Base-by-base conservation (phyloP, 2,888 invertebrate species). In the Teleiodes luculella region DNA sequence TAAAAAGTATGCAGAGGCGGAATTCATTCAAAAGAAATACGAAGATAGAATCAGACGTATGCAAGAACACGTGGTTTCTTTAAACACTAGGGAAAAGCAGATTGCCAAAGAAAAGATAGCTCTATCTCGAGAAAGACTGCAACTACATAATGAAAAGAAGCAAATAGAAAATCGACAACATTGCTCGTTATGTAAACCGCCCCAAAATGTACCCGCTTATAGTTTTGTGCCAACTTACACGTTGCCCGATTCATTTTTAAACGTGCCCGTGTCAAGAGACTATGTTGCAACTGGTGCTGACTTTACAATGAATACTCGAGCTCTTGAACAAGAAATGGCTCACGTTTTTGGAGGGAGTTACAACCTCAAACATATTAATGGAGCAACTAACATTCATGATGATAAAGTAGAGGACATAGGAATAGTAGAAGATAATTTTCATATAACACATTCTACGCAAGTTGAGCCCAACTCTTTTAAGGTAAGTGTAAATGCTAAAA, bases 81-180 rank as follows among this genome's bases (percentile, higher is more conserved):
- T 93, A 14, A 88, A 91, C 16, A 69, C 76, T 10, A 84, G 92
- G 63, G 92, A 93, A 59, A 92, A 92, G 63, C 91, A 91, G 61
- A 85, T 93, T 35, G 91, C 92, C 0, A 91, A 86, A 70, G 92
- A 93, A 63, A 92, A 93, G 71, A 89, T 92, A 0, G 78, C 85
- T 2, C 65, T 92, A 8, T 92, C 92, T 0, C 90, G 91, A 62
- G 92, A 93, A 68, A 81, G 92, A 61, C 64, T 92, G 52, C 81
- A 80, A 54, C 71, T 92, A 24, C 92, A 92, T 58, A 91, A 90
- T 45, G 86, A 91, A 54, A 80, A 84, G 55, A 91, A 88, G 63
- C 84, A 90, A 63, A 80, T 90, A 31, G 88, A 88, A 49, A 70
- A 70, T 49, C 74, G 72, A 60, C 81, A 80, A 43, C 83, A 84